These are phyloP conservation scores for Vulpes vulpes DNA, from an alignment of 2,113 vertebrate species.

Conservation along the genomic window DNA sequence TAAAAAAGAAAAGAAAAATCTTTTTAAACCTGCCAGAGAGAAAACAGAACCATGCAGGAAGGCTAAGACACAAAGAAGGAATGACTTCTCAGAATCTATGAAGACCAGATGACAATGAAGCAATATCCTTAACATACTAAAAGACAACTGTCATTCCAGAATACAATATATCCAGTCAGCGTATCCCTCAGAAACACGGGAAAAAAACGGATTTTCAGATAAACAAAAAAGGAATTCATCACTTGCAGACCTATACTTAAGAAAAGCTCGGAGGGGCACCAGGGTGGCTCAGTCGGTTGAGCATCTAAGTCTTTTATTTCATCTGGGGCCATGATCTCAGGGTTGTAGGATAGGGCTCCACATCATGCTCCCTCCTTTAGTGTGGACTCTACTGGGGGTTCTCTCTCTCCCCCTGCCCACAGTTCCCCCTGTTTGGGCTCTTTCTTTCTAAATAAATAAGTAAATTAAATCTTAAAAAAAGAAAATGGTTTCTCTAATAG, in stretches of 20 bases:
- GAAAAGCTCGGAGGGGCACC: not conserved
- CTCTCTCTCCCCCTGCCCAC: not conserved
- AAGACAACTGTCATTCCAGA: not conserved
- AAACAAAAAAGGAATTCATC: not conserved
- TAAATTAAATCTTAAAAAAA: not conserved
- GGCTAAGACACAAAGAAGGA: no score
- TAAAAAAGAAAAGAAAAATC: not conserved
- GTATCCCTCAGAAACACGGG: not conserved
- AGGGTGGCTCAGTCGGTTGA: not conserved
- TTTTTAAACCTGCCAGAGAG: not conserved
- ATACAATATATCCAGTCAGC: not conserved
- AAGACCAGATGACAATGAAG: not conserved
- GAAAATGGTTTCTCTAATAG: not conserved
- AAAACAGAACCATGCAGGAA: not conserved
- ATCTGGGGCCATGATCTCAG: not conserved
- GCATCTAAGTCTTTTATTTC: no score
- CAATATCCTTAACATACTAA: not conserved
- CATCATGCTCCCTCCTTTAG: no score
- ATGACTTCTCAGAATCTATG: not conserved
- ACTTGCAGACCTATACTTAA: not conserved
- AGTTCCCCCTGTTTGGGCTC: not conserved
- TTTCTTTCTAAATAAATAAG: not conserved
- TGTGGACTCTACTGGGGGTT: not conserved
- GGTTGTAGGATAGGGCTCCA: not conserved
- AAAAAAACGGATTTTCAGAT: not conserved